These are phyloP conservation scores for Poicephalus gulielmi DNA, from an alignment of 2,113 vertebrate genomes.

Conservation along the genomic window DNA sequence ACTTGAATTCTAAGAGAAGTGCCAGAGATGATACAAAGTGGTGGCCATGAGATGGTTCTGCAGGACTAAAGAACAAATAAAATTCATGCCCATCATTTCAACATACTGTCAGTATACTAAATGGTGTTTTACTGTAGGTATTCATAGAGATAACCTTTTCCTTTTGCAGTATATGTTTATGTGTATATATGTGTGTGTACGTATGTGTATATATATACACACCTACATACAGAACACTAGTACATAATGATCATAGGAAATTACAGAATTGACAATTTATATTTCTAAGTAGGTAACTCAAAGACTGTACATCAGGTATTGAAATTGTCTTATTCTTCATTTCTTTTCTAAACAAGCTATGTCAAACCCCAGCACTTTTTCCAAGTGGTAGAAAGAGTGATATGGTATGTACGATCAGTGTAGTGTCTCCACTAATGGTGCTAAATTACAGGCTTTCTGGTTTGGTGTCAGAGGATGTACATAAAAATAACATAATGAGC, in stretches of 20 bases:
- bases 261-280: background rate
- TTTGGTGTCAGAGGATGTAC: background rate
- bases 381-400: background rate
- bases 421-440: background rate
- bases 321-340: background rate
- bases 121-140: background rate
- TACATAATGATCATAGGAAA: background rate
- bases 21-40: background rate
- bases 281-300: background rate
- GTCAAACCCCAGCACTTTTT: background rate
- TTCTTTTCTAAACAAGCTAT: background rate
- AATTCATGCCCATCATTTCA: background rate
- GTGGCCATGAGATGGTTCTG: background rate
- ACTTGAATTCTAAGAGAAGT: background rate
- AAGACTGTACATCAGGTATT: background rate
- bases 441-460: background rate
- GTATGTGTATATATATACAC: accelerated
- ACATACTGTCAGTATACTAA: background rate
- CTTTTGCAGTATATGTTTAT: background rate
- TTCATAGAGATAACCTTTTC: background rate
- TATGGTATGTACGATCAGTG: background rate
- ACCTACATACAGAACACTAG: too few relatives aligned
- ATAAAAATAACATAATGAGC: background rate
- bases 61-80: background rate
- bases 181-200: accelerated